Evolutionary conservation across 2,888 invertebrate genomes (phyloP), one percentile per base, ranked within the genome.

Genomic region (Leptura quadrifasciata): DNA sequence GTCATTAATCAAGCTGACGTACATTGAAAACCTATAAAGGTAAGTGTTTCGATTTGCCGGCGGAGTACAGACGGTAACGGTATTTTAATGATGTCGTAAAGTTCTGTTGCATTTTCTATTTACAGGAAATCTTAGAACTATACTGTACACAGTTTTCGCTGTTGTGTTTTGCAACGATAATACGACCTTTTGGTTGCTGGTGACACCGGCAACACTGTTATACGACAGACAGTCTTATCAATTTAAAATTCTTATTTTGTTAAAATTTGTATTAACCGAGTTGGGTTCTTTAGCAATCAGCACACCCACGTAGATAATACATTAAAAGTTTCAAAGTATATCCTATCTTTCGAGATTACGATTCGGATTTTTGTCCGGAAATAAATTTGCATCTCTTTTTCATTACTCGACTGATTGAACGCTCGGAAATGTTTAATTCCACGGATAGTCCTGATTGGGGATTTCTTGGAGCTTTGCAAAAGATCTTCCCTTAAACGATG

Each of bases 321-420:
- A 68, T 60, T 70, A 47, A 68, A 72, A 75, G 58, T 77, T 75
- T 60, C 61, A 76, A 76, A 78, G 76, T 76, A 70, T 68, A 76
- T 78, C 63, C 63, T 74, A 72, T 75, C 71, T 70, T 68, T 74
- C 63, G 52, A 57, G 74, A 76, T 68, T 61, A 60, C 73, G 76
- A 78, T 72, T 74, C 61, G 69, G 74, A 72, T 75, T 74, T 74
- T 73, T 31, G 52, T 76, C 60, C 61, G 74, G 72, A 71, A 72
- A 74, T 76, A 80, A 82, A 82, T 82, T 82, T 80, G 79, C 79
- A 80, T 82, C 74, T 75, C 76, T 80, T 76, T 79, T 77, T 79
- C 77, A 77, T 78, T 76, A 80, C 76, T 57, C 74, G 77, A 70
- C 75, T 79, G 80, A 79, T 77, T 76, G 75, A 75, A 75, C 72